phyloP scores from a whole-genome alignment of 2,797 vertebrate genomes.

The Siniperca obscura region DNA sequence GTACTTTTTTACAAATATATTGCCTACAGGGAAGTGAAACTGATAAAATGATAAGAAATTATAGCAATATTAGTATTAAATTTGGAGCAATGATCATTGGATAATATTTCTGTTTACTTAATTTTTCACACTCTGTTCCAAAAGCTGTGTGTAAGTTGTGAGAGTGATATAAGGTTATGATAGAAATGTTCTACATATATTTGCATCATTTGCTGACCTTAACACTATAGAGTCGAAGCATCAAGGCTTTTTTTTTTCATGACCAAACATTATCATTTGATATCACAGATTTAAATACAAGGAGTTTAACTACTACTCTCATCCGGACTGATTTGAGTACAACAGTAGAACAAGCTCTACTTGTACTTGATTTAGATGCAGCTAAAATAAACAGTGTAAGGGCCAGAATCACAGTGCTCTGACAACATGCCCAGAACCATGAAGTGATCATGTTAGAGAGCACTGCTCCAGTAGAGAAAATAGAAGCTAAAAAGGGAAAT shows the following conservation, averaged over 20 bases:
- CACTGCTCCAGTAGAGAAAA: slow-evolving; percentile 34
- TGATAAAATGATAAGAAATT: not conserved
- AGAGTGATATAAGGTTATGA: not conserved
- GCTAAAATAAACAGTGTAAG: slow-evolving; percentile 68
- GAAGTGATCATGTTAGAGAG: slow-evolving; percentile 72
- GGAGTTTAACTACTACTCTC: slow-evolving; percentile 23
- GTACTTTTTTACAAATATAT: slow-evolving; percentile 7
- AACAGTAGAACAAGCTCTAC: slow-evolving; percentile 45
- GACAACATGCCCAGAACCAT: slow-evolving; percentile 72
- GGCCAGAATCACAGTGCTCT: slow-evolving; percentile 62
- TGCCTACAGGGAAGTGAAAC: slow-evolving; percentile 22
- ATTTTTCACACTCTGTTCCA: not conserved
- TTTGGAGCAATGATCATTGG: not conserved
- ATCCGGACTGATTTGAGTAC: slow-evolving; percentile 41
- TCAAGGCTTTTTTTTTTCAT: not conserved
- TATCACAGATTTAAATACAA: not conserved
- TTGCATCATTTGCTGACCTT: slow-evolving; percentile 20
- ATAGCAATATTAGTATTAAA: not conserved
- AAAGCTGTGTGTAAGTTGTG: not conserved
- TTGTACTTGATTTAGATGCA: slow-evolving; percentile 49
- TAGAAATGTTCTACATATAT: slow-evolving; percentile 3
- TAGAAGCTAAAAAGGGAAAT: slow-evolving; percentile 3
- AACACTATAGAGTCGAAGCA: not conserved
- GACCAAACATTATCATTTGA: not conserved
- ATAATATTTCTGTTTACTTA: not conserved